Conservation (phyloP, 2,113 vertebrate genomes). For the Stegostoma tigrinum region DNA sequence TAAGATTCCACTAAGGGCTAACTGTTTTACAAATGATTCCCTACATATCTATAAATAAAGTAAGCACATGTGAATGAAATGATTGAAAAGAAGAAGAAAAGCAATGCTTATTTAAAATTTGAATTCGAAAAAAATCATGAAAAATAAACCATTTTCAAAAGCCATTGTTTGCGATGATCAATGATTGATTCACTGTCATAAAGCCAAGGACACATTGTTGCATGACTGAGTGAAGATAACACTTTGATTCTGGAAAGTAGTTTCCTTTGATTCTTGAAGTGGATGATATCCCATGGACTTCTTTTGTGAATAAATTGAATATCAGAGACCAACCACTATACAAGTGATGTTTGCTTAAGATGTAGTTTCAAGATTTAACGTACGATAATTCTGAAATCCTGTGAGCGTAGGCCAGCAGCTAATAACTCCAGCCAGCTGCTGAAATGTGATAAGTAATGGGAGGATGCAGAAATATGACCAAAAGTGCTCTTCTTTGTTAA, state of each 20-base stretch:
- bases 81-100: background rate
- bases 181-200: background rate
- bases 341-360: conserved; percentile 10
- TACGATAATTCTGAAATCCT: background rate
- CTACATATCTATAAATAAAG: background rate
- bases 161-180: background rate
- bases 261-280: background rate
- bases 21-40: background rate
- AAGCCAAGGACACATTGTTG: background rate
- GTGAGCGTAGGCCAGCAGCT: background rate
- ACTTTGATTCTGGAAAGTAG: background rate
- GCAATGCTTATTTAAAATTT: no score
- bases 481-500: conserved; percentile 7
- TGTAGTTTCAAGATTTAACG: conserved; percentile 17
- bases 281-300: conserved; percentile 14
- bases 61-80: background rate
- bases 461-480: background rate
- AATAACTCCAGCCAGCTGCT: background rate
- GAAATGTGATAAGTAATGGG: conserved; percentile 22
- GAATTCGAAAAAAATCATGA: background rate
- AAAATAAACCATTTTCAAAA: background rate
- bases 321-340: background rate
- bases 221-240: background rate
- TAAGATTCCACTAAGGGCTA: background rate
- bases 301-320: conserved; percentile 27